Conservation (phyloP, 2,113 vertebrate genomes). For the Menura novaehollandiae region DNA sequence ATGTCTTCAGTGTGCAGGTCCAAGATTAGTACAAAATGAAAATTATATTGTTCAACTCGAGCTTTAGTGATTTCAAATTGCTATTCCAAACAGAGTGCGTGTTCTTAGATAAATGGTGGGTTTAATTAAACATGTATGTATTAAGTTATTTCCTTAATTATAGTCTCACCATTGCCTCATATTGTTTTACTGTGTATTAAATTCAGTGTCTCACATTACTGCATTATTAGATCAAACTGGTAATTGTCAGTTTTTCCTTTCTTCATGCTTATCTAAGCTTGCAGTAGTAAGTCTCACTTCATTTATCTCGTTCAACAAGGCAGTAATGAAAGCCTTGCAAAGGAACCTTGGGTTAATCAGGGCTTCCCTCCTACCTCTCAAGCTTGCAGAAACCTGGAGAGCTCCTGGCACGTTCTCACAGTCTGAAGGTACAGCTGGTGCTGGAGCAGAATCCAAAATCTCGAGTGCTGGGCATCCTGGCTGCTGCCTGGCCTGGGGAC, state of each 20-base stretch:
- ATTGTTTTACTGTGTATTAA: neutral
- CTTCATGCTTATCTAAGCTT: neutral
- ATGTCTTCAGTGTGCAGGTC: neutral
- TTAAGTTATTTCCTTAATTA: conserved; percentile 57
- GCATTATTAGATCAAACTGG: neutral
- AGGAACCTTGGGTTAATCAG: neutral
- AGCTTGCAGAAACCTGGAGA: neutral
- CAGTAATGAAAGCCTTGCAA: neutral
- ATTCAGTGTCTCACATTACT: conserved; percentile 15
- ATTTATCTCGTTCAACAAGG: neutral
- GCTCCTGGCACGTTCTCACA: neutral
- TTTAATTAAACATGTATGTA: conserved; percentile 13
- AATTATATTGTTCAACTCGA: neutral
- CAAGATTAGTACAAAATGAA: conserved; percentile 11
- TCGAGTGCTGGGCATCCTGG: neutral
- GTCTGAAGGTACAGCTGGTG: neutral
- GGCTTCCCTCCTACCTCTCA: neutral
- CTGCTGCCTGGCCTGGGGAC: neutral
- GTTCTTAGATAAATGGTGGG: neutral
- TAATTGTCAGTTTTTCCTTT: conserved; percentile 32
- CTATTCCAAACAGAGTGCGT: neutral
- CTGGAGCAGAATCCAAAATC: neutral
- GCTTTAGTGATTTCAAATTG: conserved; percentile 21
- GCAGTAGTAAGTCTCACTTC: neutral
- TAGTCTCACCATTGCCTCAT: neutral